Conservation (phyloP, 1,140 invertebrate species). For the Trichonephila clavipes region DNA sequence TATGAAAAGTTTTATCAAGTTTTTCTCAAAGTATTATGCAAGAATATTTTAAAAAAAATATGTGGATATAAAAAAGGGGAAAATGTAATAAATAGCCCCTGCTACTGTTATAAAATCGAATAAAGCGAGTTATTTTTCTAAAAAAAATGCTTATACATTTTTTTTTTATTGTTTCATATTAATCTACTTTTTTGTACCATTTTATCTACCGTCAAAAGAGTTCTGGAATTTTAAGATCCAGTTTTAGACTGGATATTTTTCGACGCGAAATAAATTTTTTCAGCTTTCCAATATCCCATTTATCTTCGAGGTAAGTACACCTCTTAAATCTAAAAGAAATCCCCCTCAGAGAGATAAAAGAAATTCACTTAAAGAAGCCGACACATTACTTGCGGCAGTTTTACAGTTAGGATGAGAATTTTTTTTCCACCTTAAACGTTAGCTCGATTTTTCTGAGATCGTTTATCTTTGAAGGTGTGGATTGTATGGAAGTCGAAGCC, state of each 20-base stretch:
- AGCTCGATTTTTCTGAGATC: neutral
- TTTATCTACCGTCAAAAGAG: neutral
- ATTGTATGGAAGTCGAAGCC: neutral
- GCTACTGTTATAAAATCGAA: too few species aligned
- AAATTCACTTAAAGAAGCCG: slow-evolving; percentile 27
- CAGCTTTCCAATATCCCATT: neutral
- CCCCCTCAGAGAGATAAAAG: slow-evolving; percentile 15
- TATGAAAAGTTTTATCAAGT: too few species aligned
- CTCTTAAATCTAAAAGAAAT: slow-evolving; percentile 30
- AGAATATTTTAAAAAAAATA: too few species aligned
- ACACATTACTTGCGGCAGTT: slow-evolving; percentile 18
- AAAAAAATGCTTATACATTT: too few species aligned
- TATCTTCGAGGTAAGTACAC: neutral
- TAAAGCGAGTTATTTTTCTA: too few species aligned
- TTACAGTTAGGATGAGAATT: neutral
- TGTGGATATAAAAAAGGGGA: too few species aligned
- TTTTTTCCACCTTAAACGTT: neutral
- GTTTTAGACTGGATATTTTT: neutral
- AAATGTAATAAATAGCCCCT: too few species aligned
- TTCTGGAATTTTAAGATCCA: neutral
- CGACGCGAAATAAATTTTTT: neutral
- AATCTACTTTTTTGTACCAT: neutral
- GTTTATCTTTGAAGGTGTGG: neutral
- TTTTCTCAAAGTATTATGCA: too few species aligned
- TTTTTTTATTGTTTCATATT: too few species aligned